These are phyloP conservation scores for Axis porcinus DNA, from an alignment of 2,113 vertebrate genomes.

Conservation along the genomic window DNA sequence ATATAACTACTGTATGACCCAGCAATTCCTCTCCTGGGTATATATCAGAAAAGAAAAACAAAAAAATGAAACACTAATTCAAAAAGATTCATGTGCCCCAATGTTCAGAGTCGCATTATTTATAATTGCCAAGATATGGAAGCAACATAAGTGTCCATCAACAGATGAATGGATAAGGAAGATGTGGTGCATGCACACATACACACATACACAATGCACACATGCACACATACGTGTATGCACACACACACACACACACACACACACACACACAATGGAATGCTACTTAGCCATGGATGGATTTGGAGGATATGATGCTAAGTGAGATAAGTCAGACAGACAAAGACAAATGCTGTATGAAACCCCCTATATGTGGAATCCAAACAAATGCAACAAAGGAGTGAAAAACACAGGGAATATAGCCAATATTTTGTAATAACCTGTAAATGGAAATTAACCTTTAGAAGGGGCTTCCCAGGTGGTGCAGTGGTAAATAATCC, in stretches of 20 bases:
- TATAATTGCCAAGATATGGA: neutral
- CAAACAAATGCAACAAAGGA: neutral
- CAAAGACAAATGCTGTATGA: neutral
- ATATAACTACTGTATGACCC: neutral
- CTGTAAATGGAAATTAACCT: neutral
- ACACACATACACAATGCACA: neutral
- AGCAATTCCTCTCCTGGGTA: neutral
- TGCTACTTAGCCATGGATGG: neutral
- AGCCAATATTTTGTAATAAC: neutral
- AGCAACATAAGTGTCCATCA: neutral
- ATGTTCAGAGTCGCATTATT: neutral
- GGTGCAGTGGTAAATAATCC: neutral
- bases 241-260: neutral
- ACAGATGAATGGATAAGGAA: neutral
- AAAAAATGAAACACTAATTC: neutral
- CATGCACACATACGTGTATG: too few species aligned
- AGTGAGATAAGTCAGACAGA: neutral
- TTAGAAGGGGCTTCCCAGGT: neutral
- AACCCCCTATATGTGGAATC: neutral
- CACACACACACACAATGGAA: neutral
- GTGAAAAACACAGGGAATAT: neutral
- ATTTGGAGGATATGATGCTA: neutral
- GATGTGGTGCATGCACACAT: neutral
- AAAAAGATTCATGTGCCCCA: neutral
- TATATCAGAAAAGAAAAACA: neutral